Evolutionary conservation across 2,797 vertebrate genomes (phyloP).

Genomic region (Myotis planiceps): DNA sequence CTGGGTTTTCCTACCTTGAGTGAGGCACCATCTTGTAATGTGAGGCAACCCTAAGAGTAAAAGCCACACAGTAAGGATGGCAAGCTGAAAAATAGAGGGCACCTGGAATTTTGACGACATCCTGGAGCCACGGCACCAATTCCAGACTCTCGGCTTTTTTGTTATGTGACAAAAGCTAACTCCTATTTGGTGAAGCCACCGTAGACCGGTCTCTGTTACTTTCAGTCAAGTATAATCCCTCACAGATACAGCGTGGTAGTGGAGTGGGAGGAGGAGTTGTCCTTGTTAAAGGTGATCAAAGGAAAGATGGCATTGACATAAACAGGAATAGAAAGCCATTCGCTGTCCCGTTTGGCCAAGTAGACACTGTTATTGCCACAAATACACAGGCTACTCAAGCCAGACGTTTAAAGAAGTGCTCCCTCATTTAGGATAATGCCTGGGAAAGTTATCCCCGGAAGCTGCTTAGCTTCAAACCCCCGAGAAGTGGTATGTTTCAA

Average conservation of each 20-base stretch:
- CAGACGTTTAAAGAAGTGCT: not conserved
- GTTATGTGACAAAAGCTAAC: not conserved
- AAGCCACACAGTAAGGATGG: not conserved
- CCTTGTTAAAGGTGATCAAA: not conserved
- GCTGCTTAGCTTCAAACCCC: not conserved
- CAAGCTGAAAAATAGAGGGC: not conserved
- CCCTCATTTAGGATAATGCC: not conserved
- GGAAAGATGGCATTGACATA: not conserved
- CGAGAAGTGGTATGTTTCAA: not conserved
- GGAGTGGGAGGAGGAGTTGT: not conserved
- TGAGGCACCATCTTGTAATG: not conserved
- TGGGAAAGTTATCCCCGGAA: not conserved
- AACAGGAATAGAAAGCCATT: not conserved
- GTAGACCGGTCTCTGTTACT: not conserved
- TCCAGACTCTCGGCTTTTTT: not conserved
- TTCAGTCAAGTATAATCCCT: not conserved
- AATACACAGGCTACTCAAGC: not conserved
- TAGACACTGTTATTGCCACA: not conserved
- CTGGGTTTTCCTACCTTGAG: not conserved
- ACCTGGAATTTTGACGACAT: not conserved
- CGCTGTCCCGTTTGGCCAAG: not conserved
- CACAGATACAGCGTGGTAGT: not conserved
- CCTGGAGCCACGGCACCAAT: not conserved
- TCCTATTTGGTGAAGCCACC: not conserved
- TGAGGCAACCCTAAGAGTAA: not conserved